Evolutionary conservation across 2,888 invertebrate genomes (phyloP), one percentile per base, ranked within the genome.

Genomic region (Patella pellucida): DNA sequence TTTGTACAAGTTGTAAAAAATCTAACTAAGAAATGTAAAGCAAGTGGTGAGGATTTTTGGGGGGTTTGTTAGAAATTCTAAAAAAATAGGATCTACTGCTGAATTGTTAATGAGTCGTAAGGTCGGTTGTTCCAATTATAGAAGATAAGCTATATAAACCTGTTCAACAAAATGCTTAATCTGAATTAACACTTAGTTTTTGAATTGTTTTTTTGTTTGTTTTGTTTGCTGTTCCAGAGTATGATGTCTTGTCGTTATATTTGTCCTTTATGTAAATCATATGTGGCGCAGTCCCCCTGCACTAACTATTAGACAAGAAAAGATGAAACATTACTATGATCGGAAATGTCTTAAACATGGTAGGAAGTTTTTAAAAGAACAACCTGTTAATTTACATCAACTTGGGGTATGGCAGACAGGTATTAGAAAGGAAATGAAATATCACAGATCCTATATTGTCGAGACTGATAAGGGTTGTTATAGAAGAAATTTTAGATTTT

Each of bases 271-370:
- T n/a, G n/a, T n/a, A n/a, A n/a, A n/a, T n/a, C n/a, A n/a, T n/a
- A n/a, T n/a, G n/a, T n/a, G n/a, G n/a, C n/a, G n/a, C n/a, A n/a
- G n/a, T n/a, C n/a, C n/a, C n/a, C n/a, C n/a, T n/a, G n/a, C n/a
- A n/a, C n/a, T n/a, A n/a, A n/a, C n/a, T n/a, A n/a, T n/a, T n/a
- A 52, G n/a, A 54, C 54, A 54, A 54, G 54, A 54, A 16, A 54
- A 54, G 54, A 54, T 54, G 54, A 54, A 54, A 54, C n/a, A 54
- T 54, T 54, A 54, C 54, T 54, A 54, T 54, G n/a, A 54, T 54
- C 14, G 54, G n/a, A 54, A 54, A 14, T 54, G 54, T 54, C 15
- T 7, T 54, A 12, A 54, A 54, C 0, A 2, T 54, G 4, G 14
- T 7, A 54, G n/a, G 2, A 3, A 14, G 16, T 54, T 54, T 54